Percentiles rank a stretch among this genome's conserved stretches.
phyloP scores from a whole-genome alignment of 2,113 vertebrate species.

The Glareola pratincola region DNA sequence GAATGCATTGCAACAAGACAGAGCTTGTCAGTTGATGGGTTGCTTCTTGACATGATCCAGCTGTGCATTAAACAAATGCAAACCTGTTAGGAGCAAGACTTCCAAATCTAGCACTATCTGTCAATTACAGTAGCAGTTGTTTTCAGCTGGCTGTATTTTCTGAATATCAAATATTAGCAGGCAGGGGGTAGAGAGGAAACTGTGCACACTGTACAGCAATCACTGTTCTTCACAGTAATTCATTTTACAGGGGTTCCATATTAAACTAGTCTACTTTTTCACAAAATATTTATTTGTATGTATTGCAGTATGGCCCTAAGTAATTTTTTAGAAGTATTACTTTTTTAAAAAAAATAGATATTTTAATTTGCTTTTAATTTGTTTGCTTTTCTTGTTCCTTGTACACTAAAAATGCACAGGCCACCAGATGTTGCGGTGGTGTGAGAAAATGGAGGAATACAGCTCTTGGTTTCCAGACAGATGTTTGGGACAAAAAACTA shows the following conservation, averaged over 20 bases:
- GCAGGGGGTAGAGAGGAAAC: not conserved
- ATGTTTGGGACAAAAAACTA: not conserved
- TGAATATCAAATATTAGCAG: not conserved
- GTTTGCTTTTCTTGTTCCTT: not conserved
- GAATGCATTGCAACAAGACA: not conserved
- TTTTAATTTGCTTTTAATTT: not conserved
- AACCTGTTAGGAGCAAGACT: not conserved
- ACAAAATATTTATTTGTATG: not conserved
- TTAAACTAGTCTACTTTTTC: not conserved
- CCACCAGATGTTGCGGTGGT: not conserved
- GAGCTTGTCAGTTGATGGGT: not conserved
- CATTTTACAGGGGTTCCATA: not conserved
- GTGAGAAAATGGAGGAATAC: not conserved
- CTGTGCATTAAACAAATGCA: not conserved
- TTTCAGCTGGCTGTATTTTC: not conserved
- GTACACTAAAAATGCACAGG: not conserved
- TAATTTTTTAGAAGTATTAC: not conserved
- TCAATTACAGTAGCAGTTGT: not conserved
- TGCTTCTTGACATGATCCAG: not conserved
- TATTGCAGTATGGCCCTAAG: not conserved
- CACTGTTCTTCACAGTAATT: not conserved
- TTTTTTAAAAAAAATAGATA: not conserved
- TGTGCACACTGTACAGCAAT: not conserved
- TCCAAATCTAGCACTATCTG: not conserved
- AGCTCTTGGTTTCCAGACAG: not conserved